Evolutionary conservation across 1,140 invertebrate species (phyloP).

Genomic region (Lordiphosa clarofinis): DNA sequence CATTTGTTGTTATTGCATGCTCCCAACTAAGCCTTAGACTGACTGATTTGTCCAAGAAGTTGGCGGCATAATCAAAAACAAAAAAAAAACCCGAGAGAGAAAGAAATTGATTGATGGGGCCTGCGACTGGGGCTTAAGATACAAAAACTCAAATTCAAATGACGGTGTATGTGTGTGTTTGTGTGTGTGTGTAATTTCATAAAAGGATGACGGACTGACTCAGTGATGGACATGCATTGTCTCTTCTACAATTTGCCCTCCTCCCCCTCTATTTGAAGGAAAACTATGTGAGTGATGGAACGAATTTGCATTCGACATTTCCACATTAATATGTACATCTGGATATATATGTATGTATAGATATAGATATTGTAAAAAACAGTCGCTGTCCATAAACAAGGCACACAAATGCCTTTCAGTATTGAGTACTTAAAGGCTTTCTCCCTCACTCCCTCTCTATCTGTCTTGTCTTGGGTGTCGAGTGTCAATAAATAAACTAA

Average conservation of each 20-base stretch:
- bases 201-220: constrained; percentile 35
- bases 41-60: constrained; percentile 53
- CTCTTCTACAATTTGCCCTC: constrained; percentile 25
- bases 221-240: constrained; percentile 62
- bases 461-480: constrained; percentile 1
- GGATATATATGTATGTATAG: constrained; percentile 1
- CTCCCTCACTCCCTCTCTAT: not conserved
- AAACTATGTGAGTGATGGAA: constrained; percentile 64
- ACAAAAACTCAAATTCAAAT: constrained; percentile 37
- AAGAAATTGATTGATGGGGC: constrained; percentile 65
- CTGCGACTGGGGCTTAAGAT: constrained; percentile 27
- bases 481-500: constrained; percentile 42
- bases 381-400: constrained; percentile 8
- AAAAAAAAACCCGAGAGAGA: constrained; percentile 21
- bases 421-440: constrained; percentile 26
- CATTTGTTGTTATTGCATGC: constrained; percentile 8
- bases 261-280: constrained; percentile 41
- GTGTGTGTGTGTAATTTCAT: constrained; percentile 25
- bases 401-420: constrained; percentile 26
- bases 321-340: constrained; percentile 27
- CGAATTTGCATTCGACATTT: constrained; percentile 67
- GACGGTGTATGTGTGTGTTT: constrained; percentile 30
- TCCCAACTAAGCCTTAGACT: constrained; percentile 23
- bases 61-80: constrained; percentile 54
- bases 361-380: constrained; percentile 2